Evolutionary conservation across 2,797 vertebrate species (phyloP).

Genomic region (Peromyscus nudipes): DNA sequence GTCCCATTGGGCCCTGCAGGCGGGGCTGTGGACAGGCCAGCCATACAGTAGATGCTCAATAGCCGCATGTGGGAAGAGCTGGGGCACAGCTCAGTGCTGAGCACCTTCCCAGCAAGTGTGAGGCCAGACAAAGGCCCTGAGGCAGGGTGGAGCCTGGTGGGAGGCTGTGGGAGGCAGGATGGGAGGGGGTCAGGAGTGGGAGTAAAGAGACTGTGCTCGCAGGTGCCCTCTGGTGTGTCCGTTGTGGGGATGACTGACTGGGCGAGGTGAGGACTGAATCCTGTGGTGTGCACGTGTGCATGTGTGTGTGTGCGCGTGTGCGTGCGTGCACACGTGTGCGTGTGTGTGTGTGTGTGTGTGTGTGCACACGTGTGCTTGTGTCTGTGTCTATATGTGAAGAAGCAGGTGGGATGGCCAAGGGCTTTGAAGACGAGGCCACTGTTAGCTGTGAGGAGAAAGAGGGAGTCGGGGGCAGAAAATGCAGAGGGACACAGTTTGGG

Average conservation of each 20-base stretch:
- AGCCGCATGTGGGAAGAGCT: background rate
- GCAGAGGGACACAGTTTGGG: background rate
- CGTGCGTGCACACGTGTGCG: no score
- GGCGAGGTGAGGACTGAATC: background rate
- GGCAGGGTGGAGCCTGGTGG: background rate
- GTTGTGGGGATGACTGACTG: background rate
- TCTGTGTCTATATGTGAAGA: no score
- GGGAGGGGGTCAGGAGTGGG: background rate
- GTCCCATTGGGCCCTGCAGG: background rate
- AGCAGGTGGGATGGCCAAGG: background rate
- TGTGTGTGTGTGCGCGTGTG: no score
- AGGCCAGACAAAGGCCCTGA: background rate
- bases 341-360: background rate
- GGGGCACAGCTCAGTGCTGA: background rate
- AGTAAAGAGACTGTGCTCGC: background rate
- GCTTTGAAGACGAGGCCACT: background rate
- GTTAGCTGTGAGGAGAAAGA: no score
- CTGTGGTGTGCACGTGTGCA: no score
- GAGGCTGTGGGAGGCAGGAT: background rate
- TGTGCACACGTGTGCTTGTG: no score
- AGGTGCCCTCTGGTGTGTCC: constrained; percentile 17
- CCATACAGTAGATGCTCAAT: background rate
- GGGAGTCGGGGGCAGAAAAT: background rate
- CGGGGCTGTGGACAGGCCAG: no score
- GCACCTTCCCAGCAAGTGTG: background rate